phyloP scores from a whole-genome alignment of 2,113 vertebrate genomes.

The Strigops habroptila region DNA sequence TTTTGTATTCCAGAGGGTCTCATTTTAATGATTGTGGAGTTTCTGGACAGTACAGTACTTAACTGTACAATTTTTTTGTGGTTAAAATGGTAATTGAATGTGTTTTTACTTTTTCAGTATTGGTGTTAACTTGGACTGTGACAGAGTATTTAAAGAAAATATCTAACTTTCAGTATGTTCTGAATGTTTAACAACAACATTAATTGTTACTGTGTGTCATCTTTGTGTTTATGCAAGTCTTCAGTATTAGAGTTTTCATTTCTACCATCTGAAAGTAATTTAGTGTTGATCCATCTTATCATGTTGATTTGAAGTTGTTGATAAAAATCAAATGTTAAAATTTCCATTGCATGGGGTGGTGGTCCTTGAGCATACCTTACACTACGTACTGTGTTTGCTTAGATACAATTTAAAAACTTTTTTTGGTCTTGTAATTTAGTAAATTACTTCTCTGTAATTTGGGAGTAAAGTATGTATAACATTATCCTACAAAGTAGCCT shows the following conservation, averaged over 20 bases:
- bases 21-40: background rate
- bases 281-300: background rate
- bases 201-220: background rate
- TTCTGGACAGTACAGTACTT: background rate
- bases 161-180: background rate
- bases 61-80: background rate
- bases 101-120: background rate
- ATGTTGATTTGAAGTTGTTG: background rate
- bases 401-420: background rate
- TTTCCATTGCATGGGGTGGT: background rate
- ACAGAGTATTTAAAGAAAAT: background rate
- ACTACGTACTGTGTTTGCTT: background rate
- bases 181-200: background rate
- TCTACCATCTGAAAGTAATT: background rate
- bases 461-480: background rate
- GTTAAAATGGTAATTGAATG: background rate
- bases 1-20: background rate
- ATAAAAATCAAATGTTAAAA: background rate
- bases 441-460: background rate
- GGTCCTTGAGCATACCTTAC: background rate
- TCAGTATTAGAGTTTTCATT: background rate
- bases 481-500: background rate
- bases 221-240: background rate
- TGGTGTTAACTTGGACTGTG: background rate
- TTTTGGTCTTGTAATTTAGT: background rate